Evolutionary conservation across 1,140 invertebrate species (phyloP), one percentile per base, ranked within the genome.

Genomic region (Drosophila bocqueti): DNA sequence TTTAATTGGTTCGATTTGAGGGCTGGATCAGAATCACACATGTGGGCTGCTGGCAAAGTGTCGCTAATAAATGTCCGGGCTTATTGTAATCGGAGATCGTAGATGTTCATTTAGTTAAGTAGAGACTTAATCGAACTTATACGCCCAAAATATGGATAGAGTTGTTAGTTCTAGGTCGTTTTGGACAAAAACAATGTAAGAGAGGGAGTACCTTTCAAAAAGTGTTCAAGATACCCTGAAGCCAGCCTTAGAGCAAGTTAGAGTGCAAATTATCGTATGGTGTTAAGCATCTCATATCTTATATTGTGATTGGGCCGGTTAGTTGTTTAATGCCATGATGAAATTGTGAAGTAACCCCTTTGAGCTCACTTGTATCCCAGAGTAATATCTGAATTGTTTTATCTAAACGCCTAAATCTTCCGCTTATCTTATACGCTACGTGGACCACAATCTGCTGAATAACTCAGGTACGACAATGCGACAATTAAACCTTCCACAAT

Each of bases 1-100:
- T 31, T 69, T 84, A 87, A 89, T 89, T 87, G 84, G 47, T 63
- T 57, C 57, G 50, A 61, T 76, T 76, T 38, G 45, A 43, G 26
- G 52, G 62, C 21, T 18, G 29, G 26, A 36, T 68, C 29, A 26
- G 45, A 18, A 21, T 52, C 29, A 34, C 29, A 40, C 26, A 40
- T 58, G 34, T 55, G 42, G 21, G 10, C n/a, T 29, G 15, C 24
- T n/a, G 10, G 58, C 29, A 9, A n/a, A 18, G 8, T 13, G 9
- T 29, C 13, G n/a, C 7, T 10, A 24, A 18, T 13, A 59, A 31
- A 34, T 24, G 62, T 3, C 2, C 46, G 9, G n/a, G 21, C 36
- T 29, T 40, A 40, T 58, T 13, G 29, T 58, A 63, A 40, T 16
- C 40, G 59, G 42, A 24, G 21, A n/a, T 34, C 6, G 21, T 11